Evolutionary conservation across 2,797 vertebrate genomes (phyloP).

Genomic region (Pipistrellus nathusii): DNA sequence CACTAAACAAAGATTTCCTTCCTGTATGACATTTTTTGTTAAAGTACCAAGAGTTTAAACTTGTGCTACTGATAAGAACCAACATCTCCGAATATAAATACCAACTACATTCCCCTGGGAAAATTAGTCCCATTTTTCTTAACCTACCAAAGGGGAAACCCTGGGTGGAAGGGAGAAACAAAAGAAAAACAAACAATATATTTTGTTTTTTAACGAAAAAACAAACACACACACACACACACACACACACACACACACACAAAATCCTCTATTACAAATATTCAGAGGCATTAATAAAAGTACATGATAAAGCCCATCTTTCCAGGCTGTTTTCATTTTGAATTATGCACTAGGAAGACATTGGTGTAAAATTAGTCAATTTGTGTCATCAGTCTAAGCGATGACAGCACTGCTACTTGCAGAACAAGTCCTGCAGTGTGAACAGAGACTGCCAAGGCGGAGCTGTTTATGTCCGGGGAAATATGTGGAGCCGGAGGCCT

Average conservation of each 20-base stretch:
- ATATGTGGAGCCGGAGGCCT: background rate
- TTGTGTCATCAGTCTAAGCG: background rate
- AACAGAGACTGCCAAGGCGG: background rate
- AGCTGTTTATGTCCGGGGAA: background rate
- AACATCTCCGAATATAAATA: background rate
- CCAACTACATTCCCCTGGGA: background rate
- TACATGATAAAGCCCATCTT: conserved; percentile 5
- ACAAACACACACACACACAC: too few species aligned
- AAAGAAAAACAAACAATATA: background rate
- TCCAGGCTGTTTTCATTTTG: background rate
- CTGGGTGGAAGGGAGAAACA: background rate
- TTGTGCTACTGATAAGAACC: background rate
- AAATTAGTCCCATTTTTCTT: conserved; percentile 15
- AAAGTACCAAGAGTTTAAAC: background rate
- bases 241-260: too few species aligned
- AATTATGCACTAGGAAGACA: conserved; percentile 15
- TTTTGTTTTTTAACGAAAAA: background rate
- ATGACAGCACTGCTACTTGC: background rate
- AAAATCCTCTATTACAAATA: background rate
- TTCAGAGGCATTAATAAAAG: conserved; percentile 45
- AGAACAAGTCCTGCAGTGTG: conserved; percentile 18
- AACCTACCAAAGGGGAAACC: conserved; percentile 4
- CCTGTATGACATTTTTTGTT: background rate
- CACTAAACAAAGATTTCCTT: background rate
- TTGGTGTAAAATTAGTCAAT: background rate